Percentiles rank a stretch among this genome's conserved stretches.
Evolutionary conservation across 2,888 invertebrate species (phyloP).

Genomic region (Automeris io): DNA sequence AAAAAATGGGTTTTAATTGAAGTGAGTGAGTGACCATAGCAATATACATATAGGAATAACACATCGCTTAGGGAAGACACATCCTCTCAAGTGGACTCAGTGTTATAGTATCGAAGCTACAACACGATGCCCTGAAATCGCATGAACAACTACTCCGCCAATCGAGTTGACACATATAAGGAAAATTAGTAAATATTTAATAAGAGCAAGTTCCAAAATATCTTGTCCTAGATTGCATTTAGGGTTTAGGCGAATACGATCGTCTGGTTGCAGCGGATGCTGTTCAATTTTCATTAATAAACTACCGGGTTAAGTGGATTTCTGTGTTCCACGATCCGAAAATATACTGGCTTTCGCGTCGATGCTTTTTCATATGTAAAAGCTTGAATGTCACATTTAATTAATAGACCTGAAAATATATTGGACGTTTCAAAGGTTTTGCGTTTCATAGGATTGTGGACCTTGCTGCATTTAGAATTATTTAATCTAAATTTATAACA

Average conservation of each 20-base stretch:
- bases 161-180: no score
- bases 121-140: no score
- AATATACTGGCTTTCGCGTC: constrained; percentile 30
- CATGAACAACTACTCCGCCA: no score
- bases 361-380: constrained; percentile 16
- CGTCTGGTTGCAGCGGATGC: constrained; percentile 52
- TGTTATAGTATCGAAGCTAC: no score
- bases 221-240: constrained; percentile 64
- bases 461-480: no score
- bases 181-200: no score
- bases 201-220: constrained; percentile 25
- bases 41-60: no score
- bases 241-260: constrained; percentile 55
- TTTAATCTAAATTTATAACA: no score
- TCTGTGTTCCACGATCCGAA: constrained; percentile 57
- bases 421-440: constrained; percentile 7
- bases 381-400: constrained; percentile 11
- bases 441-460: not conserved
- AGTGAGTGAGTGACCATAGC: no score
- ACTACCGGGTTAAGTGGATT: constrained; percentile 69
- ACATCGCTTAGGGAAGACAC: no score
- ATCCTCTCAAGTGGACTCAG: no score
- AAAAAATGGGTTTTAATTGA: no score
- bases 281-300: constrained; percentile 75
- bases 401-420: constrained; percentile 14